Conservation (phyloP, 2,797 vertebrate genomes). For the Dermochelys coriacea region DNA sequence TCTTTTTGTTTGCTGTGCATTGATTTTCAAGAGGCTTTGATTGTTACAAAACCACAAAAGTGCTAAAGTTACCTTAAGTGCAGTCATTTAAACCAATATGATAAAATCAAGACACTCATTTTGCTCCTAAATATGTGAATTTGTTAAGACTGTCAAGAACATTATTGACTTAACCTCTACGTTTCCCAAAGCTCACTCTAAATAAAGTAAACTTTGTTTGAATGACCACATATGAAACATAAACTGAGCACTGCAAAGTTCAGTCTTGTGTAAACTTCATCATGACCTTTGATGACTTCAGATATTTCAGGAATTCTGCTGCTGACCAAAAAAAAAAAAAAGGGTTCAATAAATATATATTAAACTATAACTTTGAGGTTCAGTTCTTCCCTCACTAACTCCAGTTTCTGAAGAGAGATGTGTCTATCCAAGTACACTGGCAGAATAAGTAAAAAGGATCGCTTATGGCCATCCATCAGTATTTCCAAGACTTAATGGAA, state of each 20-base stretch:
- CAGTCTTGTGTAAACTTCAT: conserved; percentile 14
- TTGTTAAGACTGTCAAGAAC: not conserved
- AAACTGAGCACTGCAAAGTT: conserved; percentile 10
- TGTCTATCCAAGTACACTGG: not conserved
- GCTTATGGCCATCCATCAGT: not conserved
- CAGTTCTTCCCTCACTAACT: not conserved
- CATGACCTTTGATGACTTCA: conserved; percentile 20
- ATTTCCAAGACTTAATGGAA: not conserved
- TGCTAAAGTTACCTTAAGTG: not conserved
- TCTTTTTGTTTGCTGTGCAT: not conserved
- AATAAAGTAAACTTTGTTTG: conserved; percentile 46
- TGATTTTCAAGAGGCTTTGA: not conserved
- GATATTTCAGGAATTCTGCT: conserved; percentile 35
- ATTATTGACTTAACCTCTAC: conserved; percentile 10
- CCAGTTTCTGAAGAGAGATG: not conserved
- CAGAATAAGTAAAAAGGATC: not conserved
- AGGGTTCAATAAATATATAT: conserved; percentile 20
- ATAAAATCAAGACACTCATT: not conserved
- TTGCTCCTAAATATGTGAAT: not conserved
- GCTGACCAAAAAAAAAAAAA: not conserved
- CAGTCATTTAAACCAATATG: not conserved
- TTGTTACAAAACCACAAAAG: not conserved
- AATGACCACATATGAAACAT: conserved; percentile 14
- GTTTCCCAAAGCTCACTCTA: conserved; percentile 10
- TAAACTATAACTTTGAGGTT: not conserved